These are phyloP conservation scores for Xiphophorus birchmanni DNA, from an alignment of 2,797 vertebrate species.

Conservation along the genomic window DNA sequence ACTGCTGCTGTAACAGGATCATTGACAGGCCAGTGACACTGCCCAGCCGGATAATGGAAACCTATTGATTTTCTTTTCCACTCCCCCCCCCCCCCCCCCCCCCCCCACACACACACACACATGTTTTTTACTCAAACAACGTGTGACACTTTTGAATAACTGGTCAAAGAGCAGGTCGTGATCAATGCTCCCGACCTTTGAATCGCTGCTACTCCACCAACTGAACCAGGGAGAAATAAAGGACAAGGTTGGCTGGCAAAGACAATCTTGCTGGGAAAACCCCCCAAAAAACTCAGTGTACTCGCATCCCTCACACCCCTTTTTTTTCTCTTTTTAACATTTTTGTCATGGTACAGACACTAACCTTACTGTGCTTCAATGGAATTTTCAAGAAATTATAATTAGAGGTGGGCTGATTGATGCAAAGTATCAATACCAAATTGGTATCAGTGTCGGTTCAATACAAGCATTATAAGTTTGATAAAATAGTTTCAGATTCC, in stretches of 20 bases:
- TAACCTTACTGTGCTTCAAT: background rate
- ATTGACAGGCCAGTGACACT: conserved; percentile 98
- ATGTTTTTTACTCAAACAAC: conserved; percentile 62
- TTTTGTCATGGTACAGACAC: background rate
- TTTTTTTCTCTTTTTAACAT: background rate
- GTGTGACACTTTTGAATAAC: conserved; percentile 86
- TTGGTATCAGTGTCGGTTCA: no score
- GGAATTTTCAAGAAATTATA: background rate
- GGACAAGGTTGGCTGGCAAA: conserved; percentile 29
- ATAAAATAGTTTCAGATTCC: no score
- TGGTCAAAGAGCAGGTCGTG: conserved; percentile 76
- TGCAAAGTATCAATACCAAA: no score
- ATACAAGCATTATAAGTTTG: no score
- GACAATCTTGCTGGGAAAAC: conserved; percentile 28
- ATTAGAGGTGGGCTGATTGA: background rate
- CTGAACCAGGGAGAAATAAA: conserved; percentile 25
- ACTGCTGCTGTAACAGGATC: conserved; percentile 89
- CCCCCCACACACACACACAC: background rate
- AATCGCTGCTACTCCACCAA: conserved; percentile 60
- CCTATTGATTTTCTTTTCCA: conserved; percentile 91
- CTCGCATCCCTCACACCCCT: background rate
- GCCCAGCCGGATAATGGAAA: conserved; percentile 98
- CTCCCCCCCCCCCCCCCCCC: conserved; percentile 28
- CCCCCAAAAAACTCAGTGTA: conserved; percentile 20
- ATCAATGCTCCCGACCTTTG: conserved; percentile 74